Percentiles rank a stretch among this genome's conserved stretches.
phyloP scores from a whole-genome alignment of 2,797 vertebrate genomes.

The Sardinella longiceps region DNA sequence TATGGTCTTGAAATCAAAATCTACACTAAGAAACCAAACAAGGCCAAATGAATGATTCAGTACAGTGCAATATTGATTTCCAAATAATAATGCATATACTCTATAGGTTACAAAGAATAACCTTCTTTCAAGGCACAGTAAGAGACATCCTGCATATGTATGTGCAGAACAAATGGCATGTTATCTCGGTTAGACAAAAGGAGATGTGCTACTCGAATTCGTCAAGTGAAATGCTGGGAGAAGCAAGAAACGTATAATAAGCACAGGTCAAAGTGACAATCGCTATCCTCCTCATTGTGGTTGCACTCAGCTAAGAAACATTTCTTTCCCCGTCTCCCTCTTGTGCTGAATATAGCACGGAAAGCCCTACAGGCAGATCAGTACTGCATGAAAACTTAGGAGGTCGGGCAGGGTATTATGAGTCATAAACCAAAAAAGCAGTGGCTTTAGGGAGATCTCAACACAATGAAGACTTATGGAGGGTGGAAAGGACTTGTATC shows the following conservation, averaged over 20 bases:
- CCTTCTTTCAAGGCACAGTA: background rate
- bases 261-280: conserved; percentile 4
- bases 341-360: background rate
- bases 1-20: background rate
- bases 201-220: background rate
- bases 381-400: conserved; percentile 3
- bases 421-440: conserved; percentile 13
- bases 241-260: background rate
- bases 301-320: background rate
- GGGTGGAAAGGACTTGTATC: background rate
- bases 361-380: background rate
- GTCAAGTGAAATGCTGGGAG: background rate
- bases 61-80: too few relatives aligned
- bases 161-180: background rate
- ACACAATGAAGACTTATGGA: background rate
- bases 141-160: background rate
- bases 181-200: background rate
- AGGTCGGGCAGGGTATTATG: background rate
- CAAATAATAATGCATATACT: background rate
- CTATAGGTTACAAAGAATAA: background rate
- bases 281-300: background rate
- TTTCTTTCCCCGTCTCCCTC: background rate
- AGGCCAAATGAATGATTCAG: background rate
- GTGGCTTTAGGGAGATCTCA: background rate
- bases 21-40: background rate